Conservation (phyloP, 23 tunicate genomes). For the Trididemnum nubilum region DNA sequence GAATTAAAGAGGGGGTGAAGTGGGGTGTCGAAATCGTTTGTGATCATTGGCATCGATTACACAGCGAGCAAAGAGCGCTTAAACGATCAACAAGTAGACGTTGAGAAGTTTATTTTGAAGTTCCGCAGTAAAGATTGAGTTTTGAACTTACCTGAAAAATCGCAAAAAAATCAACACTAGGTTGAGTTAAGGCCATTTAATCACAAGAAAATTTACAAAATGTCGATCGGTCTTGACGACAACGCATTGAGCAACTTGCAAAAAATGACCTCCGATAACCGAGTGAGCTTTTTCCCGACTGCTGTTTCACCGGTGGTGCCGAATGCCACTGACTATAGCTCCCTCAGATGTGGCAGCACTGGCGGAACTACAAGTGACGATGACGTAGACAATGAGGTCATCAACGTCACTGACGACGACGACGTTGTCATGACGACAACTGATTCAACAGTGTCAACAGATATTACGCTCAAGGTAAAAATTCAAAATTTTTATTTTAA, state of each 20-base stretch:
- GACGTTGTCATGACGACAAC: conserved; percentile 45
- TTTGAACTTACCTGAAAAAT: neutral
- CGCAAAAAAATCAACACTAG: too few relatives aligned
- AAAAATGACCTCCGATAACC: neutral
- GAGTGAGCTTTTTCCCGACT: neutral
- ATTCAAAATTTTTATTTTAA: too few relatives aligned
- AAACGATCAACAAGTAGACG: conserved; percentile 7
- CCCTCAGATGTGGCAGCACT: conserved; percentile 53
- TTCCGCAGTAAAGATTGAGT: neutral
- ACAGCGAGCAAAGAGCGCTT: neutral
- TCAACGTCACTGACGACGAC: conserved; percentile 83
- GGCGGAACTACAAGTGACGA: conserved; percentile 36
- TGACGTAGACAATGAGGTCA: conserved; percentile 72
- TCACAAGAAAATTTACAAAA: neutral
- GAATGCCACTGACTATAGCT: neutral
- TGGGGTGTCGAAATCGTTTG: conserved; percentile 23
- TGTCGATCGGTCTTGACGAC: neutral
- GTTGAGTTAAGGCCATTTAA: too few relatives aligned
- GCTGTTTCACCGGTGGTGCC: neutral
- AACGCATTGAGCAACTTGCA: neutral
- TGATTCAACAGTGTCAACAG: neutral
- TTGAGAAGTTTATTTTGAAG: conserved; percentile 21
- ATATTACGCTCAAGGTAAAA: too few relatives aligned
- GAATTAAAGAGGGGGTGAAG: conserved; percentile 11
- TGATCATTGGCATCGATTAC: conserved; percentile 37